Base-by-base conservation (phyloP, 2,797 vertebrate genomes). In the Galago senegalensis region DNA sequence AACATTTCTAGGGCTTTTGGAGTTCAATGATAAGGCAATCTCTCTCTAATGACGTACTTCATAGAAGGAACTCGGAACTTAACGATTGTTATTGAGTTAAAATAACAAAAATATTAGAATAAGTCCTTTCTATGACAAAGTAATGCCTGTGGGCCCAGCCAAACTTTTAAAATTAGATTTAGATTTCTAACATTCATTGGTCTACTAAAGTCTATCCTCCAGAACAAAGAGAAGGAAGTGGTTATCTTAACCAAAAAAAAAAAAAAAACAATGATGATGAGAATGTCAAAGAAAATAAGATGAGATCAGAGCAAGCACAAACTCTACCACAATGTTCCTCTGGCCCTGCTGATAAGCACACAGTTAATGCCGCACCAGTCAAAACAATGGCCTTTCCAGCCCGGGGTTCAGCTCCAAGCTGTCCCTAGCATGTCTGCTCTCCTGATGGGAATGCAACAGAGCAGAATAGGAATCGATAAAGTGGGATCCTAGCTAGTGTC, bases 151-250 rank as follows among this genome's bases (percentile, higher is more conserved):
- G 43, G 58, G 21, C 23, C 37, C 10, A 29, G 11, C 17, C 60
- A 88, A 29, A 73, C 49, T 93, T 92, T 80, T 86, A 0, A 21
- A 90, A 82, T 49, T 56, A 73, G 25, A 91, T 43, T 63, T 69
- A 77, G 40, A 40, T 86, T 87, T 83, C 75, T 79, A 53, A 69
- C 13, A 63, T 13, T 75, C n/a, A 18, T 2, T 65, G 73, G 23
- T 40, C 84, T 34, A 83, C 23, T 14, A 75, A 91, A 31, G 49
- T 29, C 31, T 86, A 29, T 10, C 2, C 4, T 77, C 14, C 46
- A 49, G 81, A 76, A 25, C 56, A 89, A 92, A 75, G 9, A 53
- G 79, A 94, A 93, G 83, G 79, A 93, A 89, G 61, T 76, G 37
- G 76, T 76, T 76, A 87, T 25, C 56, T 92, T 60, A 84, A 49